A percentile compares a stretch with the other conserved stretches of the same genome.
Evolutionary conservation across 2,797 vertebrate genomes (phyloP).

Genomic region (Ctenochaetus hawaiiensis): DNA sequence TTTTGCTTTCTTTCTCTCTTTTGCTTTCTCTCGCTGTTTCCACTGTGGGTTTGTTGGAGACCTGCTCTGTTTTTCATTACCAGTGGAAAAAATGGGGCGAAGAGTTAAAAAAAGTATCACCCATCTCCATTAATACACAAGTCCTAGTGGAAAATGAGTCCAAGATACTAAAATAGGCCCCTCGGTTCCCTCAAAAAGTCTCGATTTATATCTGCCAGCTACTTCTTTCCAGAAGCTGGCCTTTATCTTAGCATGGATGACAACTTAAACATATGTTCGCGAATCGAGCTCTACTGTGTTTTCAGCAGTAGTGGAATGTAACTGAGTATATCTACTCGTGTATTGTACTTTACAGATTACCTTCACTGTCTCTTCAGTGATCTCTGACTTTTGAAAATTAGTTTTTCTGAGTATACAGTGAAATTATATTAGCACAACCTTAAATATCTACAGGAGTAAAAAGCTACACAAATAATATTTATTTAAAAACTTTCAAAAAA

Average conservation of each 20-base stretch:
- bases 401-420: no score
- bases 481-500: no score
- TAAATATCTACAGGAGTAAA: no score
- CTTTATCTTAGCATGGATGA: slow-evolving; percentile 48
- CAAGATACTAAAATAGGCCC: slow-evolving; percentile 70
- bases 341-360: neutral
- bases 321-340: neutral
- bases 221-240: slow-evolving; percentile 56
- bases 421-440: no score
- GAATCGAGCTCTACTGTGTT: slow-evolving; percentile 12
- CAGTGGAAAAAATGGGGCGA: slow-evolving; percentile 75
- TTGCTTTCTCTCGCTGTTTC: slow-evolving; percentile 55
- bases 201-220: slow-evolving; percentile 44
- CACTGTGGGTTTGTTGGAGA: slow-evolving; percentile 64
- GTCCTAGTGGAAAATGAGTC: slow-evolving; percentile 68
- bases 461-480: no score
- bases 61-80: slow-evolving; percentile 83
- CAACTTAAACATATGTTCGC: slow-evolving; percentile 46
- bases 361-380: no score
- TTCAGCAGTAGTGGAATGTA: neutral
- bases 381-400: no score
- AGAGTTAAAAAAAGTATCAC: slow-evolving; percentile 69
- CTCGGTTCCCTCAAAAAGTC: slow-evolving; percentile 49
- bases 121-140: slow-evolving; percentile 69
- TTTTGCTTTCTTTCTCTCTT: slow-evolving; percentile 21